These are phyloP conservation scores for Ameiurus melas DNA, from an alignment of 2,113 vertebrate genomes.

Conservation along the genomic window DNA sequence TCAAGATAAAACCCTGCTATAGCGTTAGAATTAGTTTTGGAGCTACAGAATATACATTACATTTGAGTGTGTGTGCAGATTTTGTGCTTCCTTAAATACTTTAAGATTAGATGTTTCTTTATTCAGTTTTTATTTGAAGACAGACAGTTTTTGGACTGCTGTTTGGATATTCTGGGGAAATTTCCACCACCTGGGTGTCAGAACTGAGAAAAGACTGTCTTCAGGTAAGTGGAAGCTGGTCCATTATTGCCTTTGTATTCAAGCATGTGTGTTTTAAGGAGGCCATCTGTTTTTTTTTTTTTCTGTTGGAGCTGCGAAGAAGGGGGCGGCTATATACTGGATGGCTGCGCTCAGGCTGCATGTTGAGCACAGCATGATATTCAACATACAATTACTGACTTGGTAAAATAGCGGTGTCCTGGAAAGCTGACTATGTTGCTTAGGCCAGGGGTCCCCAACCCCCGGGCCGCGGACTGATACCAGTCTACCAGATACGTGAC, in stretches of 20 bases:
- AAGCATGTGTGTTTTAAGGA: background rate
- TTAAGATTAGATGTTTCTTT: background rate
- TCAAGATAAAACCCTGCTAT: background rate
- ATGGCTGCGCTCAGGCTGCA: background rate
- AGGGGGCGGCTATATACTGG: background rate
- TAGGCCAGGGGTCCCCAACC: no score
- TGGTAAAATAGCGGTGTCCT: background rate
- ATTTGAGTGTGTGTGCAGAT: background rate
- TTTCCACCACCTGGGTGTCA: background rate
- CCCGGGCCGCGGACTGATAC: no score
- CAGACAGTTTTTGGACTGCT: background rate
- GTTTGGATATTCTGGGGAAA: background rate
- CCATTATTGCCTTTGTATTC: background rate
- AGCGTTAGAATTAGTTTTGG: background rate
- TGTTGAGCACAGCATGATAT: background rate
- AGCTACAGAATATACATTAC: background rate
- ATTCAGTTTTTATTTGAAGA: background rate
- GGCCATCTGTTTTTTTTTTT: background rate
- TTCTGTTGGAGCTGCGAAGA: background rate
- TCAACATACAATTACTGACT: slow-evolving; percentile 1
- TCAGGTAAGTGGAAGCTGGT: background rate
- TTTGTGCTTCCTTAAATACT: background rate
- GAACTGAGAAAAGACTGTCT: background rate
- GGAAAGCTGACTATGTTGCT: background rate
- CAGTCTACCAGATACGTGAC: no score